Conservation (phyloP, 1,140 invertebrate species). For the Heterodera carotae region DNA sequence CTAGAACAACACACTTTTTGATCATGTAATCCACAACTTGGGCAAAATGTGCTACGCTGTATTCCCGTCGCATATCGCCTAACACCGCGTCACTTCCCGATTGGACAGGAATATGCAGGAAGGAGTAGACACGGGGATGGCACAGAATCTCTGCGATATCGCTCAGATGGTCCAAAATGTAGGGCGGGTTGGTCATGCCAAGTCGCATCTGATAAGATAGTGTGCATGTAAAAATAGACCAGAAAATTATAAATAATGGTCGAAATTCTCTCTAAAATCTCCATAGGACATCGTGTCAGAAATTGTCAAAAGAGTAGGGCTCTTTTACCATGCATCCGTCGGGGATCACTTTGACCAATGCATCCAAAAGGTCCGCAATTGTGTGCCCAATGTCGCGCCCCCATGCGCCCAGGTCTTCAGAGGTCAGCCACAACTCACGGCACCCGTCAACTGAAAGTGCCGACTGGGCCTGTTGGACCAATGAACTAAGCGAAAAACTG, state of each 20-base stretch:
- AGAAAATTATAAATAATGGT: not conserved
- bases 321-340: conserved; percentile 75
- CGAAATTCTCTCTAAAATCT: no score
- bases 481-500: conserved; percentile 79
- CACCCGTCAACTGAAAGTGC: conserved; percentile 85
- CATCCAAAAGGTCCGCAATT: conserved; percentile 81
- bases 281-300: no score
- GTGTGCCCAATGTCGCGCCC: conserved; percentile 83
- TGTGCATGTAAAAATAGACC: not conserved
- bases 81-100: conserved; percentile 90
- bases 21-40: conserved; percentile 82
- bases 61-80: conserved; percentile 93
- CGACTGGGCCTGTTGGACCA: conserved; percentile 72
- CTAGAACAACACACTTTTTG: conserved; percentile 69
- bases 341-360: conserved; percentile 86
- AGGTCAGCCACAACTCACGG: conserved; percentile 95
- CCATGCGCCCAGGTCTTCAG: conserved; percentile 95
- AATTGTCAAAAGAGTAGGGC: not conserved
- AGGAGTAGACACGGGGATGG: conserved; percentile 87
- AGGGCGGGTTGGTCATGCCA: conserved; percentile 81
- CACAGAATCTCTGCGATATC: conserved; percentile 85
- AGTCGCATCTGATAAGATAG: conserved; percentile 67
- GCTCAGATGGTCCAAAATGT: conserved; percentile 89
- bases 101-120: conserved; percentile 95
- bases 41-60: conserved; percentile 83